Conservation (phyloP, 2,888 invertebrate genomes). For the Bembecia ichneumoniformis region DNA sequence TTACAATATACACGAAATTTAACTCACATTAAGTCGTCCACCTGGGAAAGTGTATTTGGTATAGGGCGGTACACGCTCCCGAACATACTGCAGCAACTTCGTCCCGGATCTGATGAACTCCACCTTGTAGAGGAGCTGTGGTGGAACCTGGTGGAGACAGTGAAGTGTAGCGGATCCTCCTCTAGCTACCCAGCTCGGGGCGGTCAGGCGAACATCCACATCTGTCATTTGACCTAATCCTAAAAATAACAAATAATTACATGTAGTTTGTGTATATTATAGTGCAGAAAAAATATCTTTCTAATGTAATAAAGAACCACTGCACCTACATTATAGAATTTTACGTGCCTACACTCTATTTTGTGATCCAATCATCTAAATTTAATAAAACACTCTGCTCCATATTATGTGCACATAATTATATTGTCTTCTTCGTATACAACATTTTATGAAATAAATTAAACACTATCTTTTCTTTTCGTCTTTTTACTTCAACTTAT, state of each 20-base stretch:
- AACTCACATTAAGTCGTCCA: slow-evolving; percentile 83
- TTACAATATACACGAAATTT: not conserved
- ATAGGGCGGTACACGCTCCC: slow-evolving; percentile 82
- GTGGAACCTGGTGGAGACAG: slow-evolving; percentile 83
- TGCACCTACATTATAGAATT: no score
- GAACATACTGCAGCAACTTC: slow-evolving; percentile 85
- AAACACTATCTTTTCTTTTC: no score
- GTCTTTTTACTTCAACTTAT: no score
- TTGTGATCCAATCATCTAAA: no score
- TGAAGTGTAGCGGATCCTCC: slow-evolving; percentile 80
- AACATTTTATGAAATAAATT: no score
- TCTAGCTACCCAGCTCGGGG: slow-evolving; percentile 81
- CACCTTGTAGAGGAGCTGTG: slow-evolving; percentile 84
- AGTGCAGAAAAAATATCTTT: no score
- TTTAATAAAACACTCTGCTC: no score
- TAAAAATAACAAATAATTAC: slow-evolving; percentile 13
- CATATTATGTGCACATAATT: no score
- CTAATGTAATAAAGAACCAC: no score
- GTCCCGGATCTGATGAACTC: slow-evolving; percentile 65
- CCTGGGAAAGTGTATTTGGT: slow-evolving; percentile 76
- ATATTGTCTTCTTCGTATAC: no score
- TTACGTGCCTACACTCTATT: no score
- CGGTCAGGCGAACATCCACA: slow-evolving; percentile 75
- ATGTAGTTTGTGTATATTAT: no score
- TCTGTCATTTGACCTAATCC: slow-evolving; percentile 63